These are phyloP conservation scores for Cacatua alba DNA, from an alignment of 2,113 vertebrate genomes.

Conservation along the genomic window DNA sequence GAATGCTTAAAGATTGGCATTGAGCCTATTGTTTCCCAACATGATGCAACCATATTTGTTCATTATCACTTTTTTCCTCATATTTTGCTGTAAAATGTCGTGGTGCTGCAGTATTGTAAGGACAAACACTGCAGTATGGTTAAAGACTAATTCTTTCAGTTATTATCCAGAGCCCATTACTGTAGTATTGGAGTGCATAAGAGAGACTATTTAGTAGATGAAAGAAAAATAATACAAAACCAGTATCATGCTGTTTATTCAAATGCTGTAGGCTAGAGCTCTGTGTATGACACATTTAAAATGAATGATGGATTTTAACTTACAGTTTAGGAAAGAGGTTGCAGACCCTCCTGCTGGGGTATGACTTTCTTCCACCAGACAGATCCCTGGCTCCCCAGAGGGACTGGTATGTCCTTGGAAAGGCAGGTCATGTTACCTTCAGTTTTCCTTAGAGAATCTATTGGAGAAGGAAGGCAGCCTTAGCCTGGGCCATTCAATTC, in stretches of 20 bases:
- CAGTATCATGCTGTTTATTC: conserved; percentile 14
- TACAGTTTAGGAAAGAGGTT: background rate
- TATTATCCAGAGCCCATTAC: conserved; percentile 13
- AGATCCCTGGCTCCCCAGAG: background rate
- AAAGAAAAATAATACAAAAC: conserved; percentile 27
- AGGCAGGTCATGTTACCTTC: background rate
- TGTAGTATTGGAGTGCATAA: background rate
- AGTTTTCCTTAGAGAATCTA: background rate
- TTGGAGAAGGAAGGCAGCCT: background rate
- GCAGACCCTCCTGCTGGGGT: background rate
- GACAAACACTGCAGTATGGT: conserved; percentile 15
- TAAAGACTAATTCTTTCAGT: conserved; percentile 12
- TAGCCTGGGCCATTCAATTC: background rate
- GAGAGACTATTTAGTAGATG: background rate
- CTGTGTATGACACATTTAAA: conserved; percentile 10
- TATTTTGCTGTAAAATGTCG: conserved; percentile 17
- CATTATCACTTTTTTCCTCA: conserved; percentile 1
- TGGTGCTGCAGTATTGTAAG: background rate
- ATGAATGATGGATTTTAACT: conserved; percentile 37
- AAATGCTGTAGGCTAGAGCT: conserved; percentile 22
- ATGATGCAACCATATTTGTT: conserved; percentile 2
- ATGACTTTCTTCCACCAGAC: background rate
- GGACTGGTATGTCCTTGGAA: background rate
- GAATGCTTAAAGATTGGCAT: conserved; percentile 36
- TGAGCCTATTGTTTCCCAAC: conserved; percentile 38